Evolutionary conservation across 2,797 vertebrate genomes (phyloP), one percentile per base, ranked within the genome.

Genomic region (Capromys pilorides): DNA sequence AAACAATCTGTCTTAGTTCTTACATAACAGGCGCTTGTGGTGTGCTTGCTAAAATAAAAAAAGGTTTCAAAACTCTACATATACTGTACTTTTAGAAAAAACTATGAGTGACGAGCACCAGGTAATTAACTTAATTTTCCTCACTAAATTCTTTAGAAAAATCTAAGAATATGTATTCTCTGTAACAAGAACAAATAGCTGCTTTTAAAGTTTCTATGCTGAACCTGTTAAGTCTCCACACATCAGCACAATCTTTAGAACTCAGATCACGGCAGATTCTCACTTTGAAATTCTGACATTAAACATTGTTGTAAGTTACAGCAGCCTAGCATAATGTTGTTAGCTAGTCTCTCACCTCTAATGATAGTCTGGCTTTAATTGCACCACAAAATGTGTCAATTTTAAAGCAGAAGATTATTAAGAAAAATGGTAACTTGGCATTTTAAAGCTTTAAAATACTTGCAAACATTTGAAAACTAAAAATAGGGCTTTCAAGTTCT

Each of bases 251-350:
- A 75, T 86, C 81, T 88, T 5, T 45, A 85, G 22, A 41, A 39
- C 51, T n/a, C 33, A 77, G 67, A 94, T 75, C 62, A 94, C 95
- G 89, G 91, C 4, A 5, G 82, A 82, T 77, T 97, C 92, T 96
- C 85, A 82, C 82, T 9, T n/a, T 84, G 86, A 54, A 94, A 85
- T 26, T 91, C 79, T 49, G 51, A 95, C 94, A 77, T 22, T 86
- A 89, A 97, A 80, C 67, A 92, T 54, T 94, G 87, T 85, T 83
- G 61, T 84, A 83, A 97, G 67, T 86, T 96, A 59, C 71, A 66
- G 59, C 66, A 96, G 39, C 28, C 0, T 57, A 59, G 18, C 22
- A 84, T 88, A 79, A 91, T 96, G 93, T 84, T 77, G 41, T 94
- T 80, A 95, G 71, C 45, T 91, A 9, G 80, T 96, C 28, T 96